A percentile compares a stretch with the other conserved stretches of the same genome.
Evolutionary conservation across 1,140 invertebrate genomes (phyloP).

Genomic region (Drosophila ficusphila): DNA sequence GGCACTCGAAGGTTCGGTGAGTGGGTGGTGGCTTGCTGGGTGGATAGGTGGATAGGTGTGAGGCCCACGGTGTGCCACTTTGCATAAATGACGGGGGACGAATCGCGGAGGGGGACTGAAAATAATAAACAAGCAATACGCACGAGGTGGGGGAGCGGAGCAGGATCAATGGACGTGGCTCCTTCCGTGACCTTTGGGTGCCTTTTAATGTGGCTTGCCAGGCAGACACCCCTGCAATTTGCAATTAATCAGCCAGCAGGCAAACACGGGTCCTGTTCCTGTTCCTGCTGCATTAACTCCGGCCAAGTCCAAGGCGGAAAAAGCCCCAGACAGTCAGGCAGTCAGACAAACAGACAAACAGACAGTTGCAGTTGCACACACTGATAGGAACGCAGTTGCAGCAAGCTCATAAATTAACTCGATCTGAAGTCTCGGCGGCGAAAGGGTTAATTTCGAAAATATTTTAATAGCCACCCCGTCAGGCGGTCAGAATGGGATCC

Average conservation of each 20-base stretch:
- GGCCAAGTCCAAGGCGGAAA: conserved; percentile 36
- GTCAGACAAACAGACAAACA: neutral
- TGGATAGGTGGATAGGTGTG: neutral
- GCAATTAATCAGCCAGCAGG: conserved; percentile 78
- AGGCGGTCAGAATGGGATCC: neutral
- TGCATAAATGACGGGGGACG: conserved; percentile 69
- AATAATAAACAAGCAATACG: conserved; percentile 80
- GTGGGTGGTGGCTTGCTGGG: too few species aligned
- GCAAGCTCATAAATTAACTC: conserved; percentile 67
- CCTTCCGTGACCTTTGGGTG: conserved; percentile 71
- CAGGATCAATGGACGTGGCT: conserved; percentile 56
- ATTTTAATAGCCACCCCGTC: conserved; percentile 67
- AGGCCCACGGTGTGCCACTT: conserved; percentile 65
- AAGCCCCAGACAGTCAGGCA: conserved; percentile 19
- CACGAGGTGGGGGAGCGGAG: conserved; percentile 32
- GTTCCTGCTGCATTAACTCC: conserved; percentile 35
- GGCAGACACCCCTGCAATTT: conserved; percentile 78
- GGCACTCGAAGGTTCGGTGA: conserved; percentile 17
- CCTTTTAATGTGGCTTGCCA: conserved; percentile 77
- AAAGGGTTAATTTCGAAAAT: conserved; percentile 76
- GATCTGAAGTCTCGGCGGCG: conserved; percentile 6
- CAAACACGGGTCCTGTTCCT: conserved; percentile 28
- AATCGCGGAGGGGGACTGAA: conserved; percentile 23
- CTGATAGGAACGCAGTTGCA: conserved; percentile 42
- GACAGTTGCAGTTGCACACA: conserved; percentile 45